Evolutionary conservation across 2,888 invertebrate species (phyloP), one percentile per base, ranked within the genome.

Genomic region (Hemithea aestivaria): DNA sequence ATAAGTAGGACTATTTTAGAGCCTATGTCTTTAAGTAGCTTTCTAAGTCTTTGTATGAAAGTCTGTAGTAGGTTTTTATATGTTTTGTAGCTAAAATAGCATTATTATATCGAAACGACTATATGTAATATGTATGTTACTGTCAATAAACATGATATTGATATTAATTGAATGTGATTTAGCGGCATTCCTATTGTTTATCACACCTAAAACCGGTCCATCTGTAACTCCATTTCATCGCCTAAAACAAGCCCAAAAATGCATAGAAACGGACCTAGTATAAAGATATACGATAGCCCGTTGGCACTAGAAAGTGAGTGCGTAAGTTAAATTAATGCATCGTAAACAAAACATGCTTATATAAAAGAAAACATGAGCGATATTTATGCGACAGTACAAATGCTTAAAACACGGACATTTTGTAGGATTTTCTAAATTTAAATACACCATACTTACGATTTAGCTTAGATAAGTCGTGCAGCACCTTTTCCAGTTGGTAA

Each of bases 121-220:
- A 16, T 5, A 16, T 16, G 24, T 25, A 10, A 25, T 25, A 10
- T 27, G 7, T 23, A 11, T 32, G 28, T 8, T 25, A 32, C 5
- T 30, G 53, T 53, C 51, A 51, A 48, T 41, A 48, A 48, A 41
- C 42, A 47, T 45, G 45, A 38, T 50, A 43, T 40, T 41, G 27
- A 41, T 38, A 53, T 37, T 49, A 67, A 68, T 62, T 68, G 62
- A 54, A 38, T 50, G 47, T 49, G 54, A 70, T 67, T 67, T 55
- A 51, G 35, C 44, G 44, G 44, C 38, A 57, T 53, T 45, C 46
- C 41, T 41, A 40, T 40, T 43, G 45, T 41, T 41, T 53, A 48
- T 56, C 37, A 36, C 35, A 20, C 9, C n/a, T 8, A 35, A 58
- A 73, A 70, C 73, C 70, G 69, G 69, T 72, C 58, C 43, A 9